These are phyloP conservation scores for Bovichtus variegatus DNA, from an alignment of 2,797 vertebrate species.

Conservation along the genomic window DNA sequence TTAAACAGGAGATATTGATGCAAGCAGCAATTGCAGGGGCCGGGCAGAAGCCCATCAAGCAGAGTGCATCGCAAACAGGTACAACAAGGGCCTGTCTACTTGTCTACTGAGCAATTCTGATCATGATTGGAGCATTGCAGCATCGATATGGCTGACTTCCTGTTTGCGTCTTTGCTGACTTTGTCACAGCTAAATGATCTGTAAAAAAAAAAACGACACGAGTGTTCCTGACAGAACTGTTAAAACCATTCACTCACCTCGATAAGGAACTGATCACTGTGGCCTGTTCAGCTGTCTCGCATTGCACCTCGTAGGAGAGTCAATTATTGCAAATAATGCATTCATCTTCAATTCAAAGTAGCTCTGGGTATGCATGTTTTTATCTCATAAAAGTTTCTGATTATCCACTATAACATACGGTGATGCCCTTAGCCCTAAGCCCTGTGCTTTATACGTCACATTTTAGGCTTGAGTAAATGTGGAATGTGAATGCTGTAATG, in stretches of 20 bases:
- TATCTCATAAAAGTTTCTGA: conserved; percentile 33
- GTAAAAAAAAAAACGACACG: conserved; percentile 41
- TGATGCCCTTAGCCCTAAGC: neutral
- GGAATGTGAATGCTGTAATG: conserved; percentile 7
- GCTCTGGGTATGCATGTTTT: conserved; percentile 9
- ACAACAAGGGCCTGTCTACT: conserved; percentile 57
- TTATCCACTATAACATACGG: conserved; percentile 9
- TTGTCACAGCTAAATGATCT: conserved; percentile 64
- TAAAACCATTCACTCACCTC: conserved; percentile 56
- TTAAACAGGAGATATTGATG: conserved; percentile 48
- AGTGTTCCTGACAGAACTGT: conserved; percentile 58
- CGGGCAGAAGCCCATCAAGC: conserved; percentile 47
- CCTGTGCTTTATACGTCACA: conserved; percentile 25
- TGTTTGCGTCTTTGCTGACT: conserved; percentile 55
- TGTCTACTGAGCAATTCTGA: conserved; percentile 54
- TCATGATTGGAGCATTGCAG: conserved; percentile 38
- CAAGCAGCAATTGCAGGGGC: conserved; percentile 29
- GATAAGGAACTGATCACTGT: conserved; percentile 51
- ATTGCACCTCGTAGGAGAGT: conserved; percentile 28
- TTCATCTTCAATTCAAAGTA: conserved; percentile 25
- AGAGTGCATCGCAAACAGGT: conserved; percentile 49
- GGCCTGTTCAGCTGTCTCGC: conserved; percentile 40
- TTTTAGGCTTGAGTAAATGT: conserved; percentile 5
- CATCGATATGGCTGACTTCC: conserved; percentile 56
- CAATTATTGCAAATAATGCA: conserved; percentile 63